Evolutionary conservation across 1,140 invertebrate species (phyloP), one percentile per base, ranked within the genome.

Genomic region (Scaptomyza hsui): DNA sequence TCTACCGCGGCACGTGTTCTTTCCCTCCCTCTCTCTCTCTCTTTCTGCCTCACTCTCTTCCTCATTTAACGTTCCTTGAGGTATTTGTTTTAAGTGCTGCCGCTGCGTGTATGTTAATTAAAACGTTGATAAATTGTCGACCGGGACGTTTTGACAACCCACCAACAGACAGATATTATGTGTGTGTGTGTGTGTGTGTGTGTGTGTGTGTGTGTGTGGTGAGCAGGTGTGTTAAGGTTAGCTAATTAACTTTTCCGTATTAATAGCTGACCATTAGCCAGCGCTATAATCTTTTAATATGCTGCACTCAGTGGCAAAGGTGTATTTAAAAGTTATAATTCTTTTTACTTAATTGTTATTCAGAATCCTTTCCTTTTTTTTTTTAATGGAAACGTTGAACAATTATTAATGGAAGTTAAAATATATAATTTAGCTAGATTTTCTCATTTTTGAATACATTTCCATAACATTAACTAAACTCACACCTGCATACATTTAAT

Each of bases 91-190:
- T 71, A 56, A 55, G 63, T 29, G 49, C 57, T 39, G 24, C 35
- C 35, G 5, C 47, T 59, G 29, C 52, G 67, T 61, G 63, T 79
- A 73, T 70, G 68, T 68, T 85, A 85, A 85, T 85, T 83, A 85
- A 85, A 76, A 80, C 64, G 60, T 74, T 85, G 60, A 79, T 80
- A 73, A 85, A 79, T 85, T 73, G 72, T 56, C 59, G 57, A 70
- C 72, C 75, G 62, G 45, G 52, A 42, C 61, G 51, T 61, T 60
- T 71, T 72, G 68, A 72, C 55, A 64, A 52, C 21, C 26, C 51
- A 39, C 29, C 61, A 56, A 56, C 51, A 51, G 57, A 44, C 57
- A 49, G 53, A 44, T 57, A 19, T 32, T 26, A 10, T 21, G 19
- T 21, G 2, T 21, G 2, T 21, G 2, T 21, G 2, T 21, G 49